Evolutionary conservation across 2,888 invertebrate species (phyloP).

Genomic region (Colletes collaris): DNA sequence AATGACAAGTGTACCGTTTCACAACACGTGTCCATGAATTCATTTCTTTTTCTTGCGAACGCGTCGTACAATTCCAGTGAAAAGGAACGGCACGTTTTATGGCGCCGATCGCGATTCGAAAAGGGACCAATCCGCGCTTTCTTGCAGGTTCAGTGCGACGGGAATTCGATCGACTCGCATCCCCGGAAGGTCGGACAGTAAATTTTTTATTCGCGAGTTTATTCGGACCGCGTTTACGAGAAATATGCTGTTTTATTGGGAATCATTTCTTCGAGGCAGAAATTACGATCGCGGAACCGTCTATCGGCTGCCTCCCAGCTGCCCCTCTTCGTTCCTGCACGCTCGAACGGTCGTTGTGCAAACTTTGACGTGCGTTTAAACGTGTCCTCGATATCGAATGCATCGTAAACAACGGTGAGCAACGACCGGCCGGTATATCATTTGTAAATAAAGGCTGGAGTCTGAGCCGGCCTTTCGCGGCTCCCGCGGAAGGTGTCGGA

Average conservation of each 20-base stretch:
- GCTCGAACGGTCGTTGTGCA: background rate
- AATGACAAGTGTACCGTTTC: too few species aligned
- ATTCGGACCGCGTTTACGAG: constrained; percentile 32
- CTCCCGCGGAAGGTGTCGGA: constrained; percentile 16
- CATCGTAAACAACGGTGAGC: background rate
- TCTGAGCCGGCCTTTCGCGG: too few species aligned
- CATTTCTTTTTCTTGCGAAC: too few species aligned
- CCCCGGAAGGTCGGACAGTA: constrained; percentile 22
- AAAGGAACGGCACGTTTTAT: background rate
- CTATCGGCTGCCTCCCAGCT: too few species aligned
- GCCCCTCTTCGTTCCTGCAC: too few species aligned
- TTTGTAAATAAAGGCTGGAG: constrained; percentile 15
- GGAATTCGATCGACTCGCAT: constrained; percentile 21
- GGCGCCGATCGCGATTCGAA: background rate
- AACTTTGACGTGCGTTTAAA: background rate
- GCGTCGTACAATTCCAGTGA: too few species aligned
- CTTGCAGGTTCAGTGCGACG: too few species aligned
- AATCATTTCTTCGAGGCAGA: constrained; percentile 25
- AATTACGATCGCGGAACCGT: constrained; percentile 6
- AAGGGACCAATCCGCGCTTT: too few species aligned
- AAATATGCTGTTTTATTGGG: constrained; percentile 31
- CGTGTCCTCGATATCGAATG: background rate
- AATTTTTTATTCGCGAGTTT: constrained; percentile 49
- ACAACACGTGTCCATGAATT: too few species aligned
- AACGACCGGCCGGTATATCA: constrained; percentile 2